phyloP scores from a whole-genome alignment of 2,888 invertebrate species.

The Fissipunctia ypsillon region DNA sequence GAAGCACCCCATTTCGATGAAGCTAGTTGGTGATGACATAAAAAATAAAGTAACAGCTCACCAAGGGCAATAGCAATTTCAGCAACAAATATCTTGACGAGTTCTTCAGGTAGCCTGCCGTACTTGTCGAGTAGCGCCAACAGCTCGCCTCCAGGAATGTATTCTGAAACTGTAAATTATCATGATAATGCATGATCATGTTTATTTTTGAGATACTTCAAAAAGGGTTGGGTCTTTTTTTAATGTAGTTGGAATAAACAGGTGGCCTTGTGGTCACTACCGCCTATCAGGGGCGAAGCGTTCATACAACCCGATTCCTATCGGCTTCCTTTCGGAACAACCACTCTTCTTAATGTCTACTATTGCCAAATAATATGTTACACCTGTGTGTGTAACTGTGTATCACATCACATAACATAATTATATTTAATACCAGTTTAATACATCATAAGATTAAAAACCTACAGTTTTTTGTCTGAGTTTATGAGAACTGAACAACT shows the following conservation, averaged over 20 bases:
- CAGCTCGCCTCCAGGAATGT: constrained; percentile 96
- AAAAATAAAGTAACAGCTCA: constrained; percentile 82
- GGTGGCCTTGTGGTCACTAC: not conserved
- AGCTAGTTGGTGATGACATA: not conserved
- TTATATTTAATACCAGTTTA: too few species aligned
- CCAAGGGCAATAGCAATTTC: constrained; percentile 97
- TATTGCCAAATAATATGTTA: too few species aligned
- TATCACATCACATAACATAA: too few species aligned
- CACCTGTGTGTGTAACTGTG: too few species aligned
- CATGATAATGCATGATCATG: constrained; percentile 11
- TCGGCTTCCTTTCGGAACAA: too few species aligned
- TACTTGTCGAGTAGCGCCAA: constrained; percentile 93
- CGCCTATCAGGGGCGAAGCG: too few species aligned
- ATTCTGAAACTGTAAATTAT: constrained; percentile 93
- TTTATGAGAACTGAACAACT: too few species aligned
- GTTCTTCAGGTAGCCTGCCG: constrained; percentile 93
- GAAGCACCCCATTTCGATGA: too few species aligned
- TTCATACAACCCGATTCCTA: too few species aligned
- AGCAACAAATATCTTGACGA: constrained; percentile 95
- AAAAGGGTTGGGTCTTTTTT: not conserved
- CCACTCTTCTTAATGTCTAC: too few species aligned
- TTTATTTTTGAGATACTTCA: not conserved
- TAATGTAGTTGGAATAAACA: not conserved
- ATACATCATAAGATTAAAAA: too few species aligned
- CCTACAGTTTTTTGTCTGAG: too few species aligned